phyloP scores from a whole-genome alignment of 2,888 invertebrate genomes.

The Pogonocherus hispidulus region DNA sequence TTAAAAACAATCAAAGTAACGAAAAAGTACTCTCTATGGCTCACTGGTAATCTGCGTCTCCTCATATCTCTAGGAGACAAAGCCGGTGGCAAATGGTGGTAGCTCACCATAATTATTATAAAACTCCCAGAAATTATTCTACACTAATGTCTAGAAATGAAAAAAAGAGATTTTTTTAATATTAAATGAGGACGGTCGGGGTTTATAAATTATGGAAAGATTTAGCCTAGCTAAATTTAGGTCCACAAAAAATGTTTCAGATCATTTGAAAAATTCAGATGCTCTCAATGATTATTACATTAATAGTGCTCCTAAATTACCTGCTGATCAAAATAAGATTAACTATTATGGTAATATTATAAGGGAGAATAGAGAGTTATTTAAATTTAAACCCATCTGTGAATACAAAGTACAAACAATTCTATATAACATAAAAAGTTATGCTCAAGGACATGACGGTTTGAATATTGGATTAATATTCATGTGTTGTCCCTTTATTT shows the following conservation, averaged over 20 bases:
- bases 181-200: not conserved
- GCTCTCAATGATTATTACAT: no score
- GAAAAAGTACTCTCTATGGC: not conserved
- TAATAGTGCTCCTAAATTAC: not conserved
- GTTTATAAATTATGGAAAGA: not conserved
- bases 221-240: not conserved
- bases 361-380: not conserved
- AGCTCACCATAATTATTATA: constrained; percentile 1
- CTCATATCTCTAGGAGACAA: constrained; percentile 6
- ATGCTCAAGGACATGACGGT: no score
- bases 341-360: not conserved
- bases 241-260: not conserved
- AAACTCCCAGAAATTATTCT: not conserved
- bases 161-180: not conserved
- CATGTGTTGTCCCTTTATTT: no score
- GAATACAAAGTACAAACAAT: no score
- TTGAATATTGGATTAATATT: no score
- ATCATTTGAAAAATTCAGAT: not conserved
- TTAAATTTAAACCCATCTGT: not conserved
- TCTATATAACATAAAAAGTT: no score
- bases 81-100: not conserved
- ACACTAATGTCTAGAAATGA: not conserved
- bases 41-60: constrained; percentile 7
- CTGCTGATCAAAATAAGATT: not conserved
- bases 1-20: not conserved